phyloP scores from a whole-genome alignment of 2,113 vertebrate genomes.

The Malurus melanocephalus region DNA sequence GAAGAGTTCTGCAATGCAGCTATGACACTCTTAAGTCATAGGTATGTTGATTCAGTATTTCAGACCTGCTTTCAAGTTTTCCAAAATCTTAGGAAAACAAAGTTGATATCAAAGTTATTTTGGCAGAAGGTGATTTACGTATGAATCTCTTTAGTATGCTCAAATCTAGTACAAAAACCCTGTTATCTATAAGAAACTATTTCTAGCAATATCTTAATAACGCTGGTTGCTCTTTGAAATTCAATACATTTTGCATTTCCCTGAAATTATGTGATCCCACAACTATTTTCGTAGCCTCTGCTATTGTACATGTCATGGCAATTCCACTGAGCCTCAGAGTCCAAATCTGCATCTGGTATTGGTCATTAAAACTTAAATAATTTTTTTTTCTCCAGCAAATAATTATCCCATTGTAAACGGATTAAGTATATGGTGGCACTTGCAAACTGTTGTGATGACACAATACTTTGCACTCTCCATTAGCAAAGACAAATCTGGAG shows the following conservation, averaged over 20 bases:
- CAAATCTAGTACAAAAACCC: background rate
- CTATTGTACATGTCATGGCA: background rate
- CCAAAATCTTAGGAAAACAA: background rate
- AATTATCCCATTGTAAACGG: background rate
- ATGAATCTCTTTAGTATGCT: background rate
- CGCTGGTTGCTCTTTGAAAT: background rate
- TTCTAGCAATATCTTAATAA: background rate
- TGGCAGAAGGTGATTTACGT: background rate
- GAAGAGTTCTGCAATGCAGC: background rate
- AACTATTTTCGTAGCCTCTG: background rate
- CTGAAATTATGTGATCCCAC: background rate
- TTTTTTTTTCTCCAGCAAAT: background rate
- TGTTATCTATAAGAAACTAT: background rate
- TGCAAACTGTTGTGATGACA: background rate
- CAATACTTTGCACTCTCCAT: background rate
- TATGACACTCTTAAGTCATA: background rate
- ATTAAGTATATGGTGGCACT: background rate
- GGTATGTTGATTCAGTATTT: background rate
- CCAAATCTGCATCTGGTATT: background rate
- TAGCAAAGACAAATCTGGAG: background rate
- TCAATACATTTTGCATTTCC: background rate
- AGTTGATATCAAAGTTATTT: background rate
- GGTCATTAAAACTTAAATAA: background rate
- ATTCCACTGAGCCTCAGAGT: background rate
- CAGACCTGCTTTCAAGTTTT: constrained; percentile 1